Base-by-base conservation (phyloP, 1,140 invertebrate species). In the Drosophila ercepeae region DNA sequence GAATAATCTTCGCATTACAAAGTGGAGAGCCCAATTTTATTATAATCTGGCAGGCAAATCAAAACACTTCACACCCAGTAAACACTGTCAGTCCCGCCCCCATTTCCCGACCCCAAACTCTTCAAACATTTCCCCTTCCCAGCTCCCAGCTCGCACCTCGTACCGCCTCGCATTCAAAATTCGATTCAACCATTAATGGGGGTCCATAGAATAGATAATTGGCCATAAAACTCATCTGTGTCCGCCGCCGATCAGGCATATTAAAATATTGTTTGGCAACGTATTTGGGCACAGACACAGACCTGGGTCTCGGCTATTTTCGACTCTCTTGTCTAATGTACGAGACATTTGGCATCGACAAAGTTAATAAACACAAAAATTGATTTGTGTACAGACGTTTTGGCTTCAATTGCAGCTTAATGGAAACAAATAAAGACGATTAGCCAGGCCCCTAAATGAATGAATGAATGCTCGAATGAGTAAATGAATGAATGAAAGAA, bases 221-320 rank as follows among this genome's bases (percentile, higher is more conserved):
- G 81, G 82, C 81, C 77, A 88, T 86, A 82, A 86, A 88, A 48
- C 77, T 82, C 82, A 88, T 86, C 83, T 77, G 65, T 46, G 76
- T 46, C 58, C 49, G 68, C 36, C 53, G 42, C 72, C 81, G 79
- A 81, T 57, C 72, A 64, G 67, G 81, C 82, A 84, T 84, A 84
- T 86, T 84, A 88, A 84, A 84, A 86, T 84, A 72, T 65, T 64
- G 39, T 57, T 63, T 39, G 59, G 13, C 23, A 9, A 57, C 70
- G 65, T 36, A 68, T 68, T 46, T 72, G 53, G 57, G 29, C n/a
- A n/a, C n/a, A n/a, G n/a, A n/a, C n/a, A n/a, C n/a, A 16, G 39
- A 23, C 36, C 19, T 52, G 25, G 59, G 13, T 4, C n/a, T 41
- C 9, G 39, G 32, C 76, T 68, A 81, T 84, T 84, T 84, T 59